These are phyloP conservation scores for Willisornis vidua DNA, from an alignment of 2,113 vertebrate genomes.

Conservation along the genomic window DNA sequence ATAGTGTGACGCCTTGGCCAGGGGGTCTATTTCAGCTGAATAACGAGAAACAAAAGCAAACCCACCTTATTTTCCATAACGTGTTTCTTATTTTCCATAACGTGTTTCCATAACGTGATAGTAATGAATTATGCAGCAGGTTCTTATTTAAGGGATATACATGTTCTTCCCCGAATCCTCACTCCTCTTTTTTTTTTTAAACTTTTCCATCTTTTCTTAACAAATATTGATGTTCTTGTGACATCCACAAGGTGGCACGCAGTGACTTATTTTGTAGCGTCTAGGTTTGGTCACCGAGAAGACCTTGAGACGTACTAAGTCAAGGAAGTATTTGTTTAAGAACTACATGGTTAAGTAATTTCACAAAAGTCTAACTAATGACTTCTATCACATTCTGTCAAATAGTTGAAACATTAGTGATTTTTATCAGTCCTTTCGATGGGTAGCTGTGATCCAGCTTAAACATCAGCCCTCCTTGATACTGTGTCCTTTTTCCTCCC, in stretches of 20 bases:
- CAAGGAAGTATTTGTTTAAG: not conserved
- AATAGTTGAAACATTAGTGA: not conserved
- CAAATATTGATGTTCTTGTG: not conserved
- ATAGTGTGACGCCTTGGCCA: not conserved
- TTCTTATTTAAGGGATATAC: not conserved
- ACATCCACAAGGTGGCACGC: slow-evolving; percentile 5
- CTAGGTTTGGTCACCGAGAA: not conserved
- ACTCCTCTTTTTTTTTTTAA: rapidly evolving
- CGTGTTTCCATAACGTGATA: not conserved
- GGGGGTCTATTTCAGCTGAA: not conserved
- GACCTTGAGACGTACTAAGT: not conserved
- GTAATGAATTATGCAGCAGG: not conserved
- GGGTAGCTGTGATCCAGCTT: not conserved
- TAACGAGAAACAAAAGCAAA: not conserved
- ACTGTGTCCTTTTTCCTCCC: not conserved
- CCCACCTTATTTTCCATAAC: not conserved
- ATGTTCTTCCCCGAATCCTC: rapidly evolving
- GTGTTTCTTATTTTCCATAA: not conserved
- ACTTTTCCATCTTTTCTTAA: not conserved
- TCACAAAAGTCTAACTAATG: not conserved
- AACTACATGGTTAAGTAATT: not conserved
- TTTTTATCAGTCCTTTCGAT: not conserved
- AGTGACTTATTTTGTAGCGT: not conserved
- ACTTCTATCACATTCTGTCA: not conserved
- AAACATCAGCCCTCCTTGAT: not conserved